These are phyloP conservation scores for Drosophila neonasuta DNA, from an alignment of 2,888 invertebrate genomes.

Conservation along the genomic window DNA sequence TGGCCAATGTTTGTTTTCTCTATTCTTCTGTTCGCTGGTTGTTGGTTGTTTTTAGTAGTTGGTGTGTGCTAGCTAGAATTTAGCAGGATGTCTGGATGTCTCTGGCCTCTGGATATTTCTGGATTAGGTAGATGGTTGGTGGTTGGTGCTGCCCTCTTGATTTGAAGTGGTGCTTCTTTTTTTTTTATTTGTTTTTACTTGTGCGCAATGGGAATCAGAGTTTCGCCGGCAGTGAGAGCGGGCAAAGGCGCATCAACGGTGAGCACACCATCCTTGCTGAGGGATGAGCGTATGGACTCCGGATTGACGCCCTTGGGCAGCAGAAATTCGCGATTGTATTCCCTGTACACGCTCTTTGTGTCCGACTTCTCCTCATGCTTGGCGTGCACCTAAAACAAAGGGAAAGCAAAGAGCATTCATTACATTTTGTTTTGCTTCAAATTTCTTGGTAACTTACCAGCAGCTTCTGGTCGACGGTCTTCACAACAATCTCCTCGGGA, in stretches of 20 bases:
- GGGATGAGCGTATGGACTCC: slow-evolving; percentile 96
- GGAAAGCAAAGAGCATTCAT: neutral
- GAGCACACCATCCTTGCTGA: slow-evolving; percentile 97
- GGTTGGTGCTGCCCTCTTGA: neutral
- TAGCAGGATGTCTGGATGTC: slow-evolving; percentile 17
- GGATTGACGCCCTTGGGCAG: slow-evolving; percentile 98
- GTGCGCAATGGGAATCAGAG: slow-evolving; percentile 82
- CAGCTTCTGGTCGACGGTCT: slow-evolving; percentile 98
- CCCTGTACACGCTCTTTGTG: slow-evolving; percentile 97
- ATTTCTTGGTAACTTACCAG: slow-evolving; percentile 85
- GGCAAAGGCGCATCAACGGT: slow-evolving; percentile 98
- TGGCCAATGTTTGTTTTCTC: slow-evolving; percentile 24
- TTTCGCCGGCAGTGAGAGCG: slow-evolving; percentile 84
- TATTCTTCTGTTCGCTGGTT: slow-evolving; percentile 5
- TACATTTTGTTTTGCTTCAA: no score
- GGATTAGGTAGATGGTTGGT: slow-evolving; percentile 5
- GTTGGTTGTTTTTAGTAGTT: slow-evolving; percentile 38
- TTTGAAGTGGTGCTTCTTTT: neutral
- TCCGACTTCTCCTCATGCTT: slow-evolving; percentile 99
- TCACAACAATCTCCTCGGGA: slow-evolving; percentile 98
- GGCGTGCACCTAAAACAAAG: slow-evolving; percentile 91
- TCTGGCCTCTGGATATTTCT: slow-evolving; percentile 17
- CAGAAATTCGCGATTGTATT: slow-evolving; percentile 98
- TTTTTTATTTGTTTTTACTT: slow-evolving; percentile 63
- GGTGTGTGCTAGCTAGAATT: slow-evolving; percentile 35